Base-by-base conservation (phyloP, 2,888 invertebrate genomes). In the Platerodrilus igneus region DNA sequence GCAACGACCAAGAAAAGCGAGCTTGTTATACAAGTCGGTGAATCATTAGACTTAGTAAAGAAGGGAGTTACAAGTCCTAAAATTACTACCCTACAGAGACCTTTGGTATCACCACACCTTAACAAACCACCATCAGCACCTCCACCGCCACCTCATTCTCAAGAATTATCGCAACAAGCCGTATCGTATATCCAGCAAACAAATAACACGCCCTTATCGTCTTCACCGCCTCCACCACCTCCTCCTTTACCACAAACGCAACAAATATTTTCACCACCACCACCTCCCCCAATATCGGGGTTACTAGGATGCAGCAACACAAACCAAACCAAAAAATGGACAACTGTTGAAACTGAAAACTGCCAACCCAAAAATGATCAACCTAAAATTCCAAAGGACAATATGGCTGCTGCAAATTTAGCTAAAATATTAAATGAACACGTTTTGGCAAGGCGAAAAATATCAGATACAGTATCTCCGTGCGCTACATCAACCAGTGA, bases 1-100 rank as follows among this genome's bases (percentile, higher is more conserved):
- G 45, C 43, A 14, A n/a, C n/a, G n/a, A n/a, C n/a, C n/a, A 55
- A 58, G 18, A 60, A 58, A 50, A 60, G 59, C 11, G 63, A 63
- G 50, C 55, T 63, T 42, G 60, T 56, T 32, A 58, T 63, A 19
- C 54, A 63, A 43, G 58, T 64, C 20, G 50, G 48, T 35, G 45
- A 32, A 15, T 36, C 35, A 15, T 18, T 16, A 16, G 10, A 27
- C 25, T 5, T n/a, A 33, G 9, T 4, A 26, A 34, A 15, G 17
- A 21, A 28, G 15, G 27, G 19, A 11, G 19, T 7, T 7, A 30
- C 17, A 8, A 37, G n/a, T n/a, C n/a, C n/a, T n/a, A n/a, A n/a
- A n/a, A n/a, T n/a, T n/a, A n/a, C n/a, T n/a, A n/a, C n/a, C n/a
- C n/a, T n/a, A n/a, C n/a, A n/a, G n/a, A n/a, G n/a, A n/a, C n/a